Conservation (phyloP, 2,113 vertebrate genomes). For the Laticauda laticaudata region DNA sequence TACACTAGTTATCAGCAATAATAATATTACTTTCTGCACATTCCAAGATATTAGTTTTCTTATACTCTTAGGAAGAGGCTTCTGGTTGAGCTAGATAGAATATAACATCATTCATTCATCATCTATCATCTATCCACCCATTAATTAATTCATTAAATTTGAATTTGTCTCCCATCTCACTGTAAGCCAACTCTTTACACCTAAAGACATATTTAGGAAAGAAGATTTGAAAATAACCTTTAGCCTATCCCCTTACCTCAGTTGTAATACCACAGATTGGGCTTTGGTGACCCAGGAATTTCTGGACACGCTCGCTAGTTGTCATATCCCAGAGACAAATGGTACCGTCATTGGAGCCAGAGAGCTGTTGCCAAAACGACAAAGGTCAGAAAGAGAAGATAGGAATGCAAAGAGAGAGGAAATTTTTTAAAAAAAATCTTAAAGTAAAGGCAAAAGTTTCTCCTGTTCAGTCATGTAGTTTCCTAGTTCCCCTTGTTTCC, state of each 20-base stretch:
- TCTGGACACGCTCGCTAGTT: constrained; percentile 55
- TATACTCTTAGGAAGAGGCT: neutral
- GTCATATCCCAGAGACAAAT: constrained; percentile 77
- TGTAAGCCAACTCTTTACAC: neutral
- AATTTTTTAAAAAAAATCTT: neutral
- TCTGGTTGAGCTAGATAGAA: neutral
- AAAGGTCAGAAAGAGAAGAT: neutral
- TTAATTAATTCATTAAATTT: too few species aligned
- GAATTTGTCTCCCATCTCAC: too few species aligned
- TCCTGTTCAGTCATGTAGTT: neutral
- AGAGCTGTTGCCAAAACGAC: constrained; percentile 30
- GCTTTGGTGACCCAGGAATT: constrained; percentile 72
- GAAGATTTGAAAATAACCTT: neutral
- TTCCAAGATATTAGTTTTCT: neutral
- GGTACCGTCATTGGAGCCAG: constrained; percentile 78
- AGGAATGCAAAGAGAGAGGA: neutral
- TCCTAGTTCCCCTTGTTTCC: too few species aligned
- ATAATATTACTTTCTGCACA: neutral
- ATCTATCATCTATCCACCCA: too few species aligned
- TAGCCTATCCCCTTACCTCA: constrained; percentile 66
- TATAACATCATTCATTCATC: neutral
- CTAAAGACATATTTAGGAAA: neutral
- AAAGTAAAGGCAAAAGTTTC: neutral
- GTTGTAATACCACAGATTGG: constrained; percentile 73
- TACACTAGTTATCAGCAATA: neutral